Evolutionary conservation across 2,888 invertebrate genomes (phyloP), one percentile per base, ranked within the genome.

Genomic region (Machimus rusticus): DNA sequence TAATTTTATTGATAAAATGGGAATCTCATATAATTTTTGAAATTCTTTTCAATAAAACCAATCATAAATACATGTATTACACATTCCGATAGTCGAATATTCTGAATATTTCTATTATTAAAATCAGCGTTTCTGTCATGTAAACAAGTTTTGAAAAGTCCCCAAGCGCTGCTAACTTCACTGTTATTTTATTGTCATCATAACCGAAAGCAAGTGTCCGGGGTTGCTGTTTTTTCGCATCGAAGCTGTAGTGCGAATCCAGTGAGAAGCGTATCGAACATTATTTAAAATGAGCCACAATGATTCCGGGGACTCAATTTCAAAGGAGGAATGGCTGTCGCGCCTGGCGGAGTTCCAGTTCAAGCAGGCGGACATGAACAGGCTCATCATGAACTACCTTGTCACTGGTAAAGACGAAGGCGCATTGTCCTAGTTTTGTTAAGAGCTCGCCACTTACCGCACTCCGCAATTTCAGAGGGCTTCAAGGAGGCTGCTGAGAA

Each of bases 401-500:
- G 98, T 99, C 74, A 99, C 98, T 93, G 98, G 98, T 98, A 93
- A 12, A 66, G 66, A 1, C 66, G 66, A 57, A 28, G 19, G 19
- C n/a, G 37, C n/a, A 19, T 66, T 19, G 19, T 79, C 39, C 79
- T 43, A 79, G 39, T 46, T 28, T 46, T 12, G 37, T 37, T 43
- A 46, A 23, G 19, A 28, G 19, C 9, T 66, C 12, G 1, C 28
- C 9, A 66, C 66, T 66, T 55, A 55, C n/a, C 55, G 9, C 19
- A 19, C 9, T n/a, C n/a, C 16, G 12, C 28, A 55, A 43, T 87
- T 55, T 8, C 91, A 97, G 98, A 98, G 93, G 98, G 98, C 6
- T 98, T 98, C 91, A 97, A 99, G 93, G 99, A 99, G 92, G 99
- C 99, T 4, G 99, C 99, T 0, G 96, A 99, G 90, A 99, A 98